A percentile compares a stretch with the other conserved stretches of the same genome.
Evolutionary conservation across 2,797 vertebrate species (phyloP).

Genomic region (Percopsis omiscomaycus): DNA sequence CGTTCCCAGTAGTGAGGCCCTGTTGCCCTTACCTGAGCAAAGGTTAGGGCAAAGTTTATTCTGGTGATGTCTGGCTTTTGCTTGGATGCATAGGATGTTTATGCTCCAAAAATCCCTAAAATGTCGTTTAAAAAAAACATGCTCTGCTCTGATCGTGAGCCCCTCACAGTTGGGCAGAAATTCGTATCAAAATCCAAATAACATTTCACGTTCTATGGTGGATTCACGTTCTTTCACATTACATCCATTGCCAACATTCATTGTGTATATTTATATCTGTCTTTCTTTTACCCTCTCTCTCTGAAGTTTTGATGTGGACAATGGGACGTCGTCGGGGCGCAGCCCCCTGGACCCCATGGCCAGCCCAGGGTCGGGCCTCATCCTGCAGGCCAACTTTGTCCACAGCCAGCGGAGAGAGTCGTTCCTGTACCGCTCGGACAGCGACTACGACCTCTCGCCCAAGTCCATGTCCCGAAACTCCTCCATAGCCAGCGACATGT

Average conservation of each 20-base stretch:
- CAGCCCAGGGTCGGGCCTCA: constrained; percentile 95
- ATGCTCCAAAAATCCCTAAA: neutral
- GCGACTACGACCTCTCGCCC: constrained; percentile 97
- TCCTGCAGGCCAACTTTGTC: constrained; percentile 98
- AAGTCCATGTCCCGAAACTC: constrained; percentile 99
- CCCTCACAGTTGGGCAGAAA: no score
- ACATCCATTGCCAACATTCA: neutral
- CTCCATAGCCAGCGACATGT: constrained; percentile 99
- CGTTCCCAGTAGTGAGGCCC: constrained; percentile 31
- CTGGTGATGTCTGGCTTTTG: constrained; percentile 1
- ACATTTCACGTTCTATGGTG: no score
- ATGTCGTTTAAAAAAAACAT: neutral
- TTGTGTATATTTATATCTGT: constrained; percentile 12
- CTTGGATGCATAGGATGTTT: neutral
- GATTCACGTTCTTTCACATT: neutral
- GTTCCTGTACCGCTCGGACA: constrained; percentile 96
- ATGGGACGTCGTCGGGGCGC: constrained; percentile 95
- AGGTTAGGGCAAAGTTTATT: neutral
- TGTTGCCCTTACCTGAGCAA: neutral
- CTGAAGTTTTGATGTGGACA: constrained; percentile 98
- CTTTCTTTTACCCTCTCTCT: constrained; percentile 18
- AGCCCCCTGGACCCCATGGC: constrained; percentile 98
- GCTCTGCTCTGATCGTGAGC: no score
- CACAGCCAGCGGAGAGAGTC: constrained; percentile 98
- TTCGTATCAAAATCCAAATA: no score